Conservation (phyloP, 2,113 vertebrate species). For the Otus sunia region DNA sequence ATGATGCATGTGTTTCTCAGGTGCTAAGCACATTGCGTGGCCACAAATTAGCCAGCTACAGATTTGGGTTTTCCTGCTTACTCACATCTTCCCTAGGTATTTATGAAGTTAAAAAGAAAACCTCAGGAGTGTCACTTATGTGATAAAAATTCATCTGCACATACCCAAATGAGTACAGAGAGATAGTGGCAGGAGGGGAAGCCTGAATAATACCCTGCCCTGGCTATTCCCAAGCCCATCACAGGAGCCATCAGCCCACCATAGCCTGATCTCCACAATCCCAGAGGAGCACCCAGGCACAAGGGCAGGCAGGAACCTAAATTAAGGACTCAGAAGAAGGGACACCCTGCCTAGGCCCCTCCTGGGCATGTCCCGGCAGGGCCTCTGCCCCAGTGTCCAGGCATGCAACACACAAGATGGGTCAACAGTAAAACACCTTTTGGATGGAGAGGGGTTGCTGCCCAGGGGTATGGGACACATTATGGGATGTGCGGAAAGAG, state of each 20-base stretch:
- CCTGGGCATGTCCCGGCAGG: neutral
- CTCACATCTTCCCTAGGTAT: neutral
- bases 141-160: neutral
- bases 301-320: neutral
- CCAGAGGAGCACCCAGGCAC: neutral
- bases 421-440: neutral
- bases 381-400: neutral
- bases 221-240: neutral
- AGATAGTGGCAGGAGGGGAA: neutral
- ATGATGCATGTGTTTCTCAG: neutral
- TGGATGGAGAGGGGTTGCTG: neutral
- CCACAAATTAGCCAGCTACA: neutral
- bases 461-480: neutral
- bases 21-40: neutral
- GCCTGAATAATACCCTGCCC: neutral
- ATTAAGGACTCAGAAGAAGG: neutral
- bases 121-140: neutral
- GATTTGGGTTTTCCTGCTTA: neutral
- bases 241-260: neutral
- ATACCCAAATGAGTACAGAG: neutral
- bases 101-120: neutral
- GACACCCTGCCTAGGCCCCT: neutral
- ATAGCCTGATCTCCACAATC: neutral
- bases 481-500: rapidly evolving
- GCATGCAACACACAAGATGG: neutral